These are phyloP conservation scores for Pardosa pseudoannulata DNA, from an alignment of 2,888 invertebrate genomes.

Conservation along the genomic window DNA sequence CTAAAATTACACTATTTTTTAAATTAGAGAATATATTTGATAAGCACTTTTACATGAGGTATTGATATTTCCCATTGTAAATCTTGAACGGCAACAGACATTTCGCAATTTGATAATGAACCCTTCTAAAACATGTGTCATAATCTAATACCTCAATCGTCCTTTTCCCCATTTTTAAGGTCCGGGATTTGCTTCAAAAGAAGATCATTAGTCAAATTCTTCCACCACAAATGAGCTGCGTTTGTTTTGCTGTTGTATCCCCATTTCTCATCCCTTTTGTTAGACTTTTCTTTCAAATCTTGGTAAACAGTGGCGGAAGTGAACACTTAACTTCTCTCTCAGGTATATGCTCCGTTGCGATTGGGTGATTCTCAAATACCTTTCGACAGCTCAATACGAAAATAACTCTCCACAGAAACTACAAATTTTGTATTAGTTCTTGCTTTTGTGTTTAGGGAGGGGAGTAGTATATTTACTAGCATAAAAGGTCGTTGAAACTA, in stretches of 20 bases:
- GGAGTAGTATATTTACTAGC: not conserved
- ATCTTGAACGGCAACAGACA: no score
- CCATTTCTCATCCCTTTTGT: slow-evolving; percentile 25
- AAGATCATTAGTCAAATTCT: slow-evolving; percentile 58
- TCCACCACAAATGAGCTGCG: slow-evolving; percentile 20
- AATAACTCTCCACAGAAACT: not conserved
- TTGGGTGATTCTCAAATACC: not conserved
- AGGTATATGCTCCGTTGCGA: not conserved
- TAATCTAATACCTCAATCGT: slow-evolving; percentile 28
- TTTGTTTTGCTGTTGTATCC: slow-evolving; percentile 17
- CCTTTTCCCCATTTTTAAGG: slow-evolving; percentile 23
- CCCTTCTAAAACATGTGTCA: no score
- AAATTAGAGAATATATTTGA: no score
- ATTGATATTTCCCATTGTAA: no score
- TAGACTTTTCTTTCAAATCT: not conserved
- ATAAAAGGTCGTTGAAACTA: not conserved
- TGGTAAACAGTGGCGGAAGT: slow-evolving; percentile 60
- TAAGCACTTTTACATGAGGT: no score
- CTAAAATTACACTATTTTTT: no score
- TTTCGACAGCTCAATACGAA: not conserved
- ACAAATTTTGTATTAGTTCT: no score
- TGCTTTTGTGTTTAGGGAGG: not conserved
- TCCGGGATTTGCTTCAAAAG: slow-evolving; percentile 17
- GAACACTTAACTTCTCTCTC: slow-evolving; percentile 27
- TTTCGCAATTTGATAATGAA: no score